Conservation (phyloP, 2,888 invertebrate species). For the Phymatocera aterrima region DNA sequence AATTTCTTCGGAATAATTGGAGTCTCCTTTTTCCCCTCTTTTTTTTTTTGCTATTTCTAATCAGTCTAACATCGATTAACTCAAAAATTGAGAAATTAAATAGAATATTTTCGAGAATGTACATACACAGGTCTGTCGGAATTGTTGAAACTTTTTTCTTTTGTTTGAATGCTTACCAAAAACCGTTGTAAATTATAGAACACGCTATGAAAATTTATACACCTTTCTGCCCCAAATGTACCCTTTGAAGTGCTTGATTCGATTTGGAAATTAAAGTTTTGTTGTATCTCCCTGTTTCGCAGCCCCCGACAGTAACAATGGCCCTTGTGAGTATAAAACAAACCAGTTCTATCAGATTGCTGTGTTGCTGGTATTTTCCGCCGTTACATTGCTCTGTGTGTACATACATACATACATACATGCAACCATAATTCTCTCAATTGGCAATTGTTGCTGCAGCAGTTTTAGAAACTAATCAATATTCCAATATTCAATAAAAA, state of each 20-base stretch:
- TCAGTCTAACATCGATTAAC: slow-evolving; percentile 16
- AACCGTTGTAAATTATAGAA: slow-evolving; percentile 9
- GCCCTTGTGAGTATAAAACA: slow-evolving; percentile 88
- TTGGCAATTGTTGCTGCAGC: not conserved
- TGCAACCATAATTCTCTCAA: not conserved
- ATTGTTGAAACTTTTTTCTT: not conserved
- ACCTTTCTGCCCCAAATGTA: slow-evolving; percentile 8
- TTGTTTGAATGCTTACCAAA: not conserved
- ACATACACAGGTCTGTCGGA: not conserved
- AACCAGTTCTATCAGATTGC: slow-evolving; percentile 72
- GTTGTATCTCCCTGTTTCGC: slow-evolving; percentile 79
- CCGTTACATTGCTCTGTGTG: slow-evolving; percentile 31
- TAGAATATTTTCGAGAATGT: not conserved
- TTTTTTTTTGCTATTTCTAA: not conserved
- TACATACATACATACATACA: not conserved
- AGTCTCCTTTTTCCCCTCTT: not conserved
- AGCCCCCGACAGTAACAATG: slow-evolving; percentile 91
- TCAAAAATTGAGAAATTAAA: not conserved
- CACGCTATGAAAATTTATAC: not conserved
- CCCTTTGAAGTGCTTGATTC: slow-evolving; percentile 61
- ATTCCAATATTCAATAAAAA: not conserved
- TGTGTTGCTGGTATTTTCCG: slow-evolving; percentile 65
- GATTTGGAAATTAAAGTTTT: slow-evolving; percentile 70
- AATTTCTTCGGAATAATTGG: not conserved
- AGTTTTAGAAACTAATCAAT: not conserved